phyloP scores from a whole-genome alignment of 2,113 vertebrate species.

The Aptenodytes forsteri region DNA sequence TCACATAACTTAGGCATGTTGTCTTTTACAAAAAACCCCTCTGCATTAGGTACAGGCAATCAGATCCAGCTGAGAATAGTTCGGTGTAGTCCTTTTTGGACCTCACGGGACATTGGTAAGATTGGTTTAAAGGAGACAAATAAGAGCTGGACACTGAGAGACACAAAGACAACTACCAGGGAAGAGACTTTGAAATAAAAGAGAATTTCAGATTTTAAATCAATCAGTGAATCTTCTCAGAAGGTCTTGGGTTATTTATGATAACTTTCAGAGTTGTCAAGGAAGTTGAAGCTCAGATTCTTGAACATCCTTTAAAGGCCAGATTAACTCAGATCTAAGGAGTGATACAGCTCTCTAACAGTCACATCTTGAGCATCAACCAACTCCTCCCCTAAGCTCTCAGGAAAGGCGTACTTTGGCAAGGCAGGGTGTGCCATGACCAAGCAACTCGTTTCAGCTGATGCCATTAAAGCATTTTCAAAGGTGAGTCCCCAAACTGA shows the following conservation, averaged over 20 bases:
- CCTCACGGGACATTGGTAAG: background rate
- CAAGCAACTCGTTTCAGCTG: background rate
- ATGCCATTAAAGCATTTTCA: background rate
- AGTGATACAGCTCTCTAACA: background rate
- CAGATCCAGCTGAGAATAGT: background rate
- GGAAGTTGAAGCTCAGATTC: background rate
- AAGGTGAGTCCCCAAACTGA: background rate
- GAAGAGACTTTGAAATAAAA: background rate
- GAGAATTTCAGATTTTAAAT: background rate
- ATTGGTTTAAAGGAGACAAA: background rate
- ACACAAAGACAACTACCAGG: background rate
- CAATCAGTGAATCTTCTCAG: background rate
- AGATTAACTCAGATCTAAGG: background rate
- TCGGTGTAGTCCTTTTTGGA: background rate
- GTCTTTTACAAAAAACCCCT: background rate
- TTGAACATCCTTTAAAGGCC: background rate
- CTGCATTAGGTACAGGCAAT: background rate
- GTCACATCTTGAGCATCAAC: background rate
- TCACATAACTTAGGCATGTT: background rate
- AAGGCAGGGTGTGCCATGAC: background rate
- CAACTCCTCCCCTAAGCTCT: background rate
- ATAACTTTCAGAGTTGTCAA: background rate
- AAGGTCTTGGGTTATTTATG: background rate
- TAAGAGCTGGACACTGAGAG: background rate
- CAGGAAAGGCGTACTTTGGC: background rate